Evolutionary conservation across 2,797 vertebrate genomes (phyloP).

Genomic region (Lithobates pipiens): DNA sequence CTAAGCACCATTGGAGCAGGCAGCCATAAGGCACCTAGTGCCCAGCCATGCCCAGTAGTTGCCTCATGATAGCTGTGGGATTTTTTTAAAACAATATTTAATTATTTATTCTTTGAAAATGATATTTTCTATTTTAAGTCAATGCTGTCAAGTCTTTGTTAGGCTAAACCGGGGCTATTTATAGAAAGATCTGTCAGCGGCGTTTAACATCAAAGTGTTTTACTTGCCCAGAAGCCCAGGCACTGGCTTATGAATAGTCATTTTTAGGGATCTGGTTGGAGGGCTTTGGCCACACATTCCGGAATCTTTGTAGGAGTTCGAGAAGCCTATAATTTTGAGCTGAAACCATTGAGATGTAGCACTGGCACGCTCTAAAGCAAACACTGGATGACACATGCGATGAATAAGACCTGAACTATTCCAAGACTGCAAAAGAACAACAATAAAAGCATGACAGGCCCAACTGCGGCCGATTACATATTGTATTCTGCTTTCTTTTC

Average conservation of each 20-base stretch:
- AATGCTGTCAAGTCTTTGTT: slow-evolving; percentile 15
- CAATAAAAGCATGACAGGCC: slow-evolving; percentile 54
- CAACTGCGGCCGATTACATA: slow-evolving; percentile 46
- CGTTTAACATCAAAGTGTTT: slow-evolving; percentile 44
- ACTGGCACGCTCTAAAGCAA: slow-evolving; percentile 47
- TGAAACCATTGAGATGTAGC: slow-evolving; percentile 42
- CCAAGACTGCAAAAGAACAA: slow-evolving; percentile 52
- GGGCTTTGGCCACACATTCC: slow-evolving; percentile 53
- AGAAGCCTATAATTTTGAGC: slow-evolving; percentile 54
- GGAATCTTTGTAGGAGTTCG: slow-evolving; percentile 51
- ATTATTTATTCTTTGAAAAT: neutral
- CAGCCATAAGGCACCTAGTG: no score
- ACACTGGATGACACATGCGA: slow-evolving; percentile 47
- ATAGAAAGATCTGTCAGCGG: slow-evolving; percentile 43
- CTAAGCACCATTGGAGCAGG: no score
- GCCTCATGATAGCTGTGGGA: no score
- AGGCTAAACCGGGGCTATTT: slow-evolving; percentile 37
- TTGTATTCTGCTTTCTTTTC: slow-evolving; percentile 54
- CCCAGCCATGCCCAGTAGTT: no score
- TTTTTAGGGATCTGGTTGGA: slow-evolving; percentile 43
- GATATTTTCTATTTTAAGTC: neutral
- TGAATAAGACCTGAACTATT: slow-evolving; percentile 55
- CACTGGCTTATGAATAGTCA: slow-evolving; percentile 27
- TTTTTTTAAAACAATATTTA: no score
- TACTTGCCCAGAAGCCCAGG: neutral